phyloP scores from a whole-genome alignment of 2,113 vertebrate species.

The Zosterops lateralis region DNA sequence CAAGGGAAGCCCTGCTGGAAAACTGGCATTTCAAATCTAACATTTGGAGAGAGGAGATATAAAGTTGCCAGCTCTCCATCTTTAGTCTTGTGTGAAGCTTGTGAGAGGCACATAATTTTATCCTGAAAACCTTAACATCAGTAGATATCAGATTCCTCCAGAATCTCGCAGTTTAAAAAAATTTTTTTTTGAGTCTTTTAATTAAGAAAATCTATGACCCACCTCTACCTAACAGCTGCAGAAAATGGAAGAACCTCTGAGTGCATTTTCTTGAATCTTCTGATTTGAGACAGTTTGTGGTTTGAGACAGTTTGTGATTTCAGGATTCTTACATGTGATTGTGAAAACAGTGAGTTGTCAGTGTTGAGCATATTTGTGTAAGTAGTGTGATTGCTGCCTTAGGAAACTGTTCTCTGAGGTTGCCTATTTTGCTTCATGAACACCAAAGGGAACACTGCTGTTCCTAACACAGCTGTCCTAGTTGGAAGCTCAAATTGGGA shows the following conservation, averaged over 20 bases:
- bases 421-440: not conserved
- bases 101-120: not conserved
- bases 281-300: not conserved
- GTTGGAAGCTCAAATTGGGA: not conserved
- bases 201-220: not conserved
- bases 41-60: not conserved
- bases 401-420: not conserved
- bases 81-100: not conserved
- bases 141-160: not conserved
- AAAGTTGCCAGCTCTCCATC: not conserved
- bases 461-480: not conserved
- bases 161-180: not conserved
- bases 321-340: not conserved
- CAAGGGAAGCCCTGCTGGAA: constrained; percentile 28
- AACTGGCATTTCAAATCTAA: not conserved
- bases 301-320: not conserved
- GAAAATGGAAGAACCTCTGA: not conserved
- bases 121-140: not conserved
- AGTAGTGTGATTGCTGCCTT: not conserved
- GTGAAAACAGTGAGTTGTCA: not conserved
- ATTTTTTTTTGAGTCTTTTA: not conserved
- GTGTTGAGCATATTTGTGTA: not conserved
- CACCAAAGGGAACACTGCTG: not conserved
- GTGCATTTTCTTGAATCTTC: not conserved
- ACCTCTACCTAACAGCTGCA: not conserved